A percentile compares a stretch with the other conserved stretches of the same genome.
phyloP scores from a whole-genome alignment of 2,888 invertebrate species.

The Spisula subtruncata region DNA sequence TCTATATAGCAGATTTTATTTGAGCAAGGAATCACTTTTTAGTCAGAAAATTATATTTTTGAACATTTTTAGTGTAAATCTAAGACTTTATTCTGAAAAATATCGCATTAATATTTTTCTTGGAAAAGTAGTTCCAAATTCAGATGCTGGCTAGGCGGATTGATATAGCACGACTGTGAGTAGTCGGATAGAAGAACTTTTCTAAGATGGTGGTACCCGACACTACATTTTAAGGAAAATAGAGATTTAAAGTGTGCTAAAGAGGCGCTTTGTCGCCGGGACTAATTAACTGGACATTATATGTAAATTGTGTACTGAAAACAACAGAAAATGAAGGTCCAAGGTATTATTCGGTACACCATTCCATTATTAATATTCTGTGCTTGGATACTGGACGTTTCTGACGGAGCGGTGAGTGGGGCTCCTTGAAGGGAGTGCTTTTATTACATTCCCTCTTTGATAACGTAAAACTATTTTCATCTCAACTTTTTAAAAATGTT shows the following conservation, averaged over 20 bases:
- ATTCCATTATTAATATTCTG: constrained; percentile 62
- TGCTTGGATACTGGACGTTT: constrained; percentile 69
- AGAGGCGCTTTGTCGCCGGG: constrained; percentile 66
- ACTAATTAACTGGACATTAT: constrained; percentile 42
- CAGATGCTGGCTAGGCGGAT: constrained; percentile 64
- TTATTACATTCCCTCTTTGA: constrained; percentile 50
- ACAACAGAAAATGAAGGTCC: constrained; percentile 54
- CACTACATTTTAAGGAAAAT: constrained; percentile 47
- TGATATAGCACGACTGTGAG: constrained; percentile 44
- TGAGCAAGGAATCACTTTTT: neutral
- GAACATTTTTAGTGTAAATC: neutral
- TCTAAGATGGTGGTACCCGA: constrained; percentile 72
- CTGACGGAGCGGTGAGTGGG: constrained; percentile 73
- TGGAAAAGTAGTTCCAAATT: constrained; percentile 60
- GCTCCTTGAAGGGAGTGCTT: constrained; percentile 49
- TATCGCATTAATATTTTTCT: neutral
- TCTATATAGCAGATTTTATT: neutral
- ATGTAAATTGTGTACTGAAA: neutral
- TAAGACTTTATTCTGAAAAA: neutral
- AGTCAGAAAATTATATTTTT: neutral
- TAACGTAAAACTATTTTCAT: constrained; percentile 37
- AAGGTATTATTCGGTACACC: constrained; percentile 42
- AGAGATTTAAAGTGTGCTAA: constrained; percentile 37
- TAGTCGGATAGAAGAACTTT: constrained; percentile 61
- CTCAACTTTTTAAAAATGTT: no score